A percentile compares a stretch with the other conserved stretches of the same genome.
Evolutionary conservation across 2,113 vertebrate genomes (phyloP).

Genomic region (Nyctereutes procyonoides): DNA sequence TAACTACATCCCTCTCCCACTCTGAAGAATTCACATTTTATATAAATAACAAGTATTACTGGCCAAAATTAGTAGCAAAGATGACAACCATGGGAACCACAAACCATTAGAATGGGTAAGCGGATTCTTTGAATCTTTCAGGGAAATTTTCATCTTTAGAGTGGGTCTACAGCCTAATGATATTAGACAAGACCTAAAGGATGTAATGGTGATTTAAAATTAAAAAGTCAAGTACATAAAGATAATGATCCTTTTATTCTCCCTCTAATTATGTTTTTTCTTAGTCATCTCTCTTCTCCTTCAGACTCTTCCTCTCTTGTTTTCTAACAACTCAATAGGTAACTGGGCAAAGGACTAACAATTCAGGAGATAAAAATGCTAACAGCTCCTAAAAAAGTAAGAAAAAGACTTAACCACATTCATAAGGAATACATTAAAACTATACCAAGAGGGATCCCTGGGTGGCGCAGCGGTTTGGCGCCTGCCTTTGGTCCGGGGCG

Average conservation of each 20-base stretch:
- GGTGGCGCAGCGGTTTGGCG: no score
- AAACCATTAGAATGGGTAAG: not conserved
- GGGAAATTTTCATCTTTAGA: slow-evolving; percentile 20
- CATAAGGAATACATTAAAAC: slow-evolving; percentile 33
- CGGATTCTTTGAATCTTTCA: not conserved
- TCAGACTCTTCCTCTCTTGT: not conserved
- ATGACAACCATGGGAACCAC: slow-evolving; percentile 1
- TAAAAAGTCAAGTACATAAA: not conserved
- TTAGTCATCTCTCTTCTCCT: not conserved
- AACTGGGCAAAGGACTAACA: slow-evolving; percentile 6
- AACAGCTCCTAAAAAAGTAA: slow-evolving; percentile 23
- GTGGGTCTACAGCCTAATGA: not conserved
- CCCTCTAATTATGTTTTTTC: slow-evolving; percentile 29
- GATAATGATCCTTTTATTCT: slow-evolving; percentile 17
- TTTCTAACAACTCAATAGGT: slow-evolving; percentile 21
- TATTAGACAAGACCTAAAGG: not conserved
- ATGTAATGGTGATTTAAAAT: not conserved
- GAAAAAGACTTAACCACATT: not conserved
- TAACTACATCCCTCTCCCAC: not conserved
- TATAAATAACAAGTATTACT: slow-evolving; percentile 26
- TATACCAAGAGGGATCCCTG: no score
- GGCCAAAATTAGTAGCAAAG: not conserved
- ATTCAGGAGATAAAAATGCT: slow-evolving; percentile 7
- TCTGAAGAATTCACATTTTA: slow-evolving; percentile 31
- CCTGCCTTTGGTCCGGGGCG: no score